These are phyloP conservation scores for Spodoptera picta DNA, from an alignment of 2,888 invertebrate species.

Conservation along the genomic window DNA sequence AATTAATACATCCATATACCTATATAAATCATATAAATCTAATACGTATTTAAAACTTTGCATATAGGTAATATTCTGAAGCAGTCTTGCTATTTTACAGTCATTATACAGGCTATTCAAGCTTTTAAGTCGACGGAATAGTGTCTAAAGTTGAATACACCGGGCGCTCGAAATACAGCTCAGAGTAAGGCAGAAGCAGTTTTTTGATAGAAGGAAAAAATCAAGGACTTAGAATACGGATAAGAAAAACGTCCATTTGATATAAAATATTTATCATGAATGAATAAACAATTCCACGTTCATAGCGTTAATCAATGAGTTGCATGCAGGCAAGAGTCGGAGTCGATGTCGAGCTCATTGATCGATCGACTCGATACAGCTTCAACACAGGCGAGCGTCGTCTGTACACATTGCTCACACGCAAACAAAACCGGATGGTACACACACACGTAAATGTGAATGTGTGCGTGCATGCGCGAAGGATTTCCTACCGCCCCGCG, in stretches of 20 bases:
- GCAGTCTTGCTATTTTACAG: not conserved
- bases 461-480: conserved; percentile 83
- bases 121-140: conserved; percentile 31
- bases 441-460: conserved; percentile 67
- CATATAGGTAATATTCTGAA: no score
- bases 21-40: no score
- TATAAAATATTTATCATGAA: conserved; percentile 87
- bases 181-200: conserved; percentile 20
- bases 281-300: conserved; percentile 88
- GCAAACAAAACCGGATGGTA: conserved; percentile 85
- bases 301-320: conserved; percentile 89
- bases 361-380: conserved; percentile 85
- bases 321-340: conserved; percentile 86
- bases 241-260: conserved; percentile 76
- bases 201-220: conserved; percentile 40
- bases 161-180: conserved; percentile 24
- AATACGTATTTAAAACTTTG: no score
- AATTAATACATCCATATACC: no score
- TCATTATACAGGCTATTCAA: conserved; percentile 18
- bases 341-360: conserved; percentile 87
- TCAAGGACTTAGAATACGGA: conserved; percentile 58
- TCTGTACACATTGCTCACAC: conserved; percentile 73
- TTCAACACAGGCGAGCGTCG: conserved; percentile 70
- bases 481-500: conserved; percentile 86
- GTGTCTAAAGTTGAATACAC: conserved; percentile 28